Percentiles rank a stretch among this genome's conserved stretches.
These are phyloP conservation scores for Aeoliscus strigatus DNA, from an alignment of 2,797 vertebrate genomes.

Conservation along the genomic window DNA sequence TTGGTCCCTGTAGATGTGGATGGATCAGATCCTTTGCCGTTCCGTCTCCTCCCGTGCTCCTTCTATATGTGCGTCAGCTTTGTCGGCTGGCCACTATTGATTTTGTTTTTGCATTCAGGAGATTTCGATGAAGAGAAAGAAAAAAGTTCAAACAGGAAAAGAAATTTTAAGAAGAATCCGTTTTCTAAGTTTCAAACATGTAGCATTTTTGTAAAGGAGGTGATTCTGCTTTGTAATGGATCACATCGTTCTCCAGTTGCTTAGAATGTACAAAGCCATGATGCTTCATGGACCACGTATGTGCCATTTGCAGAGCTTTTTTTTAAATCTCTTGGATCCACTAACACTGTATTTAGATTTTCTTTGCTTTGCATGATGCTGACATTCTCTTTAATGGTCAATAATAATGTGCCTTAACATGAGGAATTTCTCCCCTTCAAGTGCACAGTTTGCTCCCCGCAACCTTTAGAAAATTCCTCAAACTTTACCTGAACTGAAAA, in stretches of 20 bases:
- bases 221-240: constrained; percentile 40
- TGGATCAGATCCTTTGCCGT: constrained; percentile 52
- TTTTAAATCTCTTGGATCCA: too few species aligned
- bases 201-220: constrained; percentile 71
- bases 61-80: constrained; percentile 49
- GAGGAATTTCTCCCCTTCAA: constrained; percentile 1
- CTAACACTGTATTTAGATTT: constrained; percentile 54
- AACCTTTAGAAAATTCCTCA: too few species aligned
- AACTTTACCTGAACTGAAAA: too few species aligned
- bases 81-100: constrained; percentile 74
- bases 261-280: constrained; percentile 45
- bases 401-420: constrained; percentile 50
- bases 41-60: constrained; percentile 36
- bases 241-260: constrained; percentile 52
- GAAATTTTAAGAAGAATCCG: constrained; percentile 24
- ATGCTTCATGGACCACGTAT: constrained; percentile 55
- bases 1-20: constrained; percentile 77
- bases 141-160: constrained; percentile 5
- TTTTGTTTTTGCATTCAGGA: constrained; percentile 58
- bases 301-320: constrained; percentile 51
- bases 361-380: constrained; percentile 39
- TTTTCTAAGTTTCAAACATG: constrained; percentile 65
- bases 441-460: too few species aligned
- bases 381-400: constrained; percentile 61
- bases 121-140: too few species aligned